Conservation (phyloP, 2,888 invertebrate genomes). For the Idaea dimidiata region DNA sequence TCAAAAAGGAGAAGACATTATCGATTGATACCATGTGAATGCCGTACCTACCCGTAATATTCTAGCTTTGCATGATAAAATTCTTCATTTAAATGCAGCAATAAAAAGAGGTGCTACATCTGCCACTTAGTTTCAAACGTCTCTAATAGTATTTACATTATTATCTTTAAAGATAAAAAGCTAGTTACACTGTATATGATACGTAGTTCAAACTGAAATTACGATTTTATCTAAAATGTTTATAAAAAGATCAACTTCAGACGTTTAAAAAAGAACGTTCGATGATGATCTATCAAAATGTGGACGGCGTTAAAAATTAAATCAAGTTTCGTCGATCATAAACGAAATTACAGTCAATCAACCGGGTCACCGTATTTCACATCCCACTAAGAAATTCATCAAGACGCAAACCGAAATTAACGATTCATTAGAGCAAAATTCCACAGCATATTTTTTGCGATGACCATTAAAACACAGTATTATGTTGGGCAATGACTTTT, state of each 20-base stretch:
- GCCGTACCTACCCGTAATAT: neutral
- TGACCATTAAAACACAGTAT: conserved; percentile 57
- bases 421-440: conserved; percentile 72
- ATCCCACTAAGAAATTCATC: conserved; percentile 60
- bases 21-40: conserved; percentile 1
- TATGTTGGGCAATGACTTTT: conserved; percentile 65
- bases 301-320: conserved; percentile 22
- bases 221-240: conserved; percentile 1
- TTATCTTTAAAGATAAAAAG: conserved; percentile 24
- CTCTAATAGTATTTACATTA: conserved; percentile 31
- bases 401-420: conserved; percentile 63
- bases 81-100: conserved; percentile 10
- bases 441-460: conserved; percentile 65
- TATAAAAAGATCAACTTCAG: conserved; percentile 5
- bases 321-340: conserved; percentile 24
- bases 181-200: neutral
- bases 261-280: conserved; percentile 12
- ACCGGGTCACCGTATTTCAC: conserved; percentile 47
- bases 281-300: conserved; percentile 17
- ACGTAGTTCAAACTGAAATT: neutral
- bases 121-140: conserved; percentile 28
- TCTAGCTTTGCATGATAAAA: neutral
- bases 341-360: conserved; percentile 25
- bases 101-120: conserved; percentile 22
- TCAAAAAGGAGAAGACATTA: neutral